phyloP scores from a whole-genome alignment of 2,113 vertebrate species.

The Clarias gariepinus region DNA sequence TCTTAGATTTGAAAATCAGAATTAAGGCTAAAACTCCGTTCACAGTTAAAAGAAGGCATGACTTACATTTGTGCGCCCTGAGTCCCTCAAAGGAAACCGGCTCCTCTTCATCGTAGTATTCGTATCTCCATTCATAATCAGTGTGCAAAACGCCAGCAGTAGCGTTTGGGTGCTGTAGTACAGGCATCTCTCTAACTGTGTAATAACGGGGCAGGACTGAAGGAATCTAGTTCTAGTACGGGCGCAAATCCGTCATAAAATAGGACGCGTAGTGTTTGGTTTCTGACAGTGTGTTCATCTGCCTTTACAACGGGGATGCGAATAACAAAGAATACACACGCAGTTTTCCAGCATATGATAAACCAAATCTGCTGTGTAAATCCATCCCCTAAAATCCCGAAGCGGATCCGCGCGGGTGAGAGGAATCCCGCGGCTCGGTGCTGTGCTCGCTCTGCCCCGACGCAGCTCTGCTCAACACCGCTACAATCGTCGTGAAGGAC shows the following conservation, averaged over 20 bases:
- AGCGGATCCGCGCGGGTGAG: background rate
- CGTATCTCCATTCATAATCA: slow-evolving; percentile 88
- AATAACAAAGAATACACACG: background rate
- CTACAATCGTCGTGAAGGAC: background rate
- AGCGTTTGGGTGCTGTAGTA: slow-evolving; percentile 68
- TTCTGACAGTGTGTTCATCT: background rate
- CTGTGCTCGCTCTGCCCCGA: slow-evolving; percentile 3
- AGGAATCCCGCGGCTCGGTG: background rate
- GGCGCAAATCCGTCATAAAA: background rate
- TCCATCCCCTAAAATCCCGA: background rate
- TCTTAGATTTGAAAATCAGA: background rate
- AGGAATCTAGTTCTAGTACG: background rate
- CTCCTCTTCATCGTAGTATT: slow-evolving; percentile 85
- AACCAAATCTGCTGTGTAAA: background rate
- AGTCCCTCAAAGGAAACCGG: slow-evolving; percentile 89
- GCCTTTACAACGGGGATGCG: background rate
- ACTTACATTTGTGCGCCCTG: slow-evolving; percentile 89
- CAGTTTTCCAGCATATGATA: background rate
- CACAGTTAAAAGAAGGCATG: background rate
- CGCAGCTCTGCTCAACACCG: background rate
- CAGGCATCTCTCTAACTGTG: slow-evolving; percentile 72
- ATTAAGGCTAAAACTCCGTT: background rate
- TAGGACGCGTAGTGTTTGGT: background rate
- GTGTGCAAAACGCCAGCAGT: slow-evolving; percentile 67
- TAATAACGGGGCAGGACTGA: background rate